Conservation (phyloP, 2,113 vertebrate genomes). For the Speoplatyrhinus poulsoni region DNA sequence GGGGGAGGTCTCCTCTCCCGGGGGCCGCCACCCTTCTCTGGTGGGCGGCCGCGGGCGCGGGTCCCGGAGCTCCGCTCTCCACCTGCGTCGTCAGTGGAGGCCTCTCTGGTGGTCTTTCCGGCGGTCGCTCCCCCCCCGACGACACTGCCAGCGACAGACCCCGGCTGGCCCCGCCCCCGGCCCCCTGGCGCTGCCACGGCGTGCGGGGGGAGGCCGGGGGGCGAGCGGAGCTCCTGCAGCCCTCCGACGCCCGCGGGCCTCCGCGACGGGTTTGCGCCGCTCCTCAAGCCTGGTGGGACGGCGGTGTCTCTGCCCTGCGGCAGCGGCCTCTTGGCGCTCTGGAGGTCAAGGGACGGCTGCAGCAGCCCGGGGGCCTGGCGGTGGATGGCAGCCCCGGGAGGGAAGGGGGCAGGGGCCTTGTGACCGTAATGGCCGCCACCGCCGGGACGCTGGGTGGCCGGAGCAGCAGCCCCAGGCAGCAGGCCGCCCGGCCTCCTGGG, state of each 20-base stretch:
- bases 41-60: conserved; percentile 50
- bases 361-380: conserved; percentile 80
- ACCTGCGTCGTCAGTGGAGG: accelerated
- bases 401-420: conserved; percentile 48
- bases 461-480: conserved; percentile 44
- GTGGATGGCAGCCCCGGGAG: conserved; percentile 27
- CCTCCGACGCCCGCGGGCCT: conserved; percentile 41
- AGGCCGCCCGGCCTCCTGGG: conserved; percentile 59
- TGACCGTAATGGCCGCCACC: conserved; percentile 16
- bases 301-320: conserved; percentile 24
- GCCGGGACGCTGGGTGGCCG: neutral
- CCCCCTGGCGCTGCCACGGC: conserved; percentile 23
- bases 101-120: conserved; percentile 43
- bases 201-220: conserved; percentile 22
- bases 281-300: conserved; percentile 18
- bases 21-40: conserved; percentile 65
- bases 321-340: conserved; percentile 63
- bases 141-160: neutral
- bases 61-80: conserved; percentile 22
- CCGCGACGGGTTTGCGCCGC: conserved; percentile 27
- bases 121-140: conserved; percentile 26
- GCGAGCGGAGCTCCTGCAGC: conserved; percentile 40
- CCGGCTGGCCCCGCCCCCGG: conserved; percentile 48
- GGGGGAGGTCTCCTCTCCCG: conserved; percentile 36
- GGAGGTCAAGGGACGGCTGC: conserved; percentile 85